phyloP scores from a whole-genome alignment of 2,888 invertebrate genomes.

The Rhamnusium bicolor region DNA sequence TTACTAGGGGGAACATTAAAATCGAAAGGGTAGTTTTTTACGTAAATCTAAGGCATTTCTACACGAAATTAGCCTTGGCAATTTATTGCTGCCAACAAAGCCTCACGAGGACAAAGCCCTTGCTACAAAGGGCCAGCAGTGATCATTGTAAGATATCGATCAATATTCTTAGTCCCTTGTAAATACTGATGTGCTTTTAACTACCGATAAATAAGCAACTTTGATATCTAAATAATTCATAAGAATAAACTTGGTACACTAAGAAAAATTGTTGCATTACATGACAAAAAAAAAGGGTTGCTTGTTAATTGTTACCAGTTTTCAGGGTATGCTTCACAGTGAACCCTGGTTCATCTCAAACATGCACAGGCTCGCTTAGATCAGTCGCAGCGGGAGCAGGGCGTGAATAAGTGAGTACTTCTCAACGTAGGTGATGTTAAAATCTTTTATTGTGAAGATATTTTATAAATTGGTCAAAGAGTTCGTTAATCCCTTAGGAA shows the following conservation, averaged over 20 bases:
- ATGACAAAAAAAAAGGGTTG: too few relatives aligned
- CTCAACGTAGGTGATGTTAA: too few relatives aligned
- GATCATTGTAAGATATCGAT: slow-evolving; percentile 2
- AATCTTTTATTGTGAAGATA: too few relatives aligned
- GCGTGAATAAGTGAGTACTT: too few relatives aligned
- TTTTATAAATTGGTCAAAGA: too few relatives aligned
- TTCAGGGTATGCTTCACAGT: too few relatives aligned
- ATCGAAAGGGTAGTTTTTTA: slow-evolving; percentile 28
- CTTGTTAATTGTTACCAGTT: too few relatives aligned
- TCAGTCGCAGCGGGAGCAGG: too few relatives aligned
- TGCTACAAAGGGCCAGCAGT: slow-evolving; percentile 1
- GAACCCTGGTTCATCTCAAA: too few relatives aligned
- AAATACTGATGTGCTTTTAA: neutral
- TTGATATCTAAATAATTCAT: slow-evolving; percentile 10
- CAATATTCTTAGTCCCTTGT: slow-evolving; percentile 14
- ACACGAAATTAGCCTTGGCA: slow-evolving; percentile 9
- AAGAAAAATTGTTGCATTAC: neutral
- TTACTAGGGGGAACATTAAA: slow-evolving; percentile 16
- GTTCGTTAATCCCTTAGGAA: too few relatives aligned
- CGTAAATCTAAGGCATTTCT: slow-evolving; percentile 21
- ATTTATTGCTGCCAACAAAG: slow-evolving; percentile 20
- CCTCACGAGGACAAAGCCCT: slow-evolving; percentile 22
- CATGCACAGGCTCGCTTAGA: too few relatives aligned
- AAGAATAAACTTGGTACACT: neutral
- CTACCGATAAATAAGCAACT: neutral